Base-by-base conservation (phyloP, 2,888 invertebrate genomes). In the Ganaspis brasiliensis region DNA sequence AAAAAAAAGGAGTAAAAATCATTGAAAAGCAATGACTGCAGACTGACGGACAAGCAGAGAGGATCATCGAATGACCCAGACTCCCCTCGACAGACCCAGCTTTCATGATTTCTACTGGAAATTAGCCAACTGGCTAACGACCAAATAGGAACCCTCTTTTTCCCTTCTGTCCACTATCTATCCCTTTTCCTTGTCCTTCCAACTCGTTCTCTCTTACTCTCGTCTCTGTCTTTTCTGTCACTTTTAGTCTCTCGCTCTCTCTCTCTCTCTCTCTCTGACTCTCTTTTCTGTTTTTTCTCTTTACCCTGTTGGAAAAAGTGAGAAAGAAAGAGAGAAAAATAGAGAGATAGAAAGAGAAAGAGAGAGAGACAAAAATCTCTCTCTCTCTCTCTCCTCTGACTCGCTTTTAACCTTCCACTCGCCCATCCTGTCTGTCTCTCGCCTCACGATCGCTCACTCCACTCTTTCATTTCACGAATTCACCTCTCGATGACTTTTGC, bases 61-160 rank as follows among this genome's bases (percentile, higher is more conserved):
- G 89, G 87, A 89, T 91, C 91, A 91, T 91, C 89, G 88, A 91
- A 91, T 91, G 91, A 91, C 90, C 84, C 35, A 70, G 6, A 21
- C 79, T 35, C 76, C 84, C 78, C 83, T 80, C 71, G 49, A 52
- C 72, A 76, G 72, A 72, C 67, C 81, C 82, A 83, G 89, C 89
- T 91, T 89, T 90, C 88, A 89, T 90, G 90, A 90, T 90, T 90
- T 86, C 89, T 90, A 88, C 89, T 91, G 91, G 91, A 91, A 91
- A 91, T 91, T 91, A 91, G 91, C 91, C 91, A 91, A 90, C 91
- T 91, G 91, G 90, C 91, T 91, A 88, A 91, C 91, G 89, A 91
- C 88, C 91, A 91, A 91, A 90, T 89, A 89, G 89, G 85, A 85
- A 77, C 82, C 83, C 84, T 84, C 85, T 83, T 80, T 73, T 73